These are phyloP conservation scores for Mormyrops boulengeri DNA, from an alignment of 2,797 vertebrate genomes.

Conservation along the genomic window DNA sequence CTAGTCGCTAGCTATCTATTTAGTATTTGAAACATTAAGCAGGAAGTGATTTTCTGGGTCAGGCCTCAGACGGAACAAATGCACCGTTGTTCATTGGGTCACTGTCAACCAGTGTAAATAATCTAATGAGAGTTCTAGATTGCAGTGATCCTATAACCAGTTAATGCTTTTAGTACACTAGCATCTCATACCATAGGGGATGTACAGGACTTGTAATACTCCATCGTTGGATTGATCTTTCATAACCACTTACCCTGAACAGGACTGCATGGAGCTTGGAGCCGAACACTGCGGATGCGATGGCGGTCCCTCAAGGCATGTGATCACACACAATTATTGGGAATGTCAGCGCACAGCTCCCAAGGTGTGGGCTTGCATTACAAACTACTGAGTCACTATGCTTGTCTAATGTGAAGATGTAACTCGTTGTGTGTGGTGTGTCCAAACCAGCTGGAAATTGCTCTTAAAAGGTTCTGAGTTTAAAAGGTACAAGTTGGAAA, in stretches of 20 bases:
- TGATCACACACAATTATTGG: not conserved
- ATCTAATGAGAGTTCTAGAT: not conserved
- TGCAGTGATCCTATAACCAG: not conserved
- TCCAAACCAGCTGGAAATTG: not conserved
- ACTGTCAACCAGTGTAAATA: not conserved
- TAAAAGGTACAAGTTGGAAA: not conserved
- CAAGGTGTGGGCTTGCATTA: not conserved
- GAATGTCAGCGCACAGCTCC: not conserved
- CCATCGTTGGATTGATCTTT: not conserved
- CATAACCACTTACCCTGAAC: not conserved
- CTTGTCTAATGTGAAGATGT: not conserved
- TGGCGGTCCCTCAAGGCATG: not conserved
- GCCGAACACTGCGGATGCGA: not conserved
- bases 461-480: not conserved
- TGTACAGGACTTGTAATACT: not conserved
- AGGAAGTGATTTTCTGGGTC: not conserved
- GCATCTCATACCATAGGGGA: not conserved
- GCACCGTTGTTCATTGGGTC: not conserved
- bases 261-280: not conserved
- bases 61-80: not conserved
- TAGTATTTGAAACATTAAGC: not conserved
- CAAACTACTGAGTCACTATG: not conserved
- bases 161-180: not conserved
- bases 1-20: not conserved
- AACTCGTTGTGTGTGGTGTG: not conserved